Conservation (phyloP, 2,888 invertebrate species). For the Parelbella ahira region DNA sequence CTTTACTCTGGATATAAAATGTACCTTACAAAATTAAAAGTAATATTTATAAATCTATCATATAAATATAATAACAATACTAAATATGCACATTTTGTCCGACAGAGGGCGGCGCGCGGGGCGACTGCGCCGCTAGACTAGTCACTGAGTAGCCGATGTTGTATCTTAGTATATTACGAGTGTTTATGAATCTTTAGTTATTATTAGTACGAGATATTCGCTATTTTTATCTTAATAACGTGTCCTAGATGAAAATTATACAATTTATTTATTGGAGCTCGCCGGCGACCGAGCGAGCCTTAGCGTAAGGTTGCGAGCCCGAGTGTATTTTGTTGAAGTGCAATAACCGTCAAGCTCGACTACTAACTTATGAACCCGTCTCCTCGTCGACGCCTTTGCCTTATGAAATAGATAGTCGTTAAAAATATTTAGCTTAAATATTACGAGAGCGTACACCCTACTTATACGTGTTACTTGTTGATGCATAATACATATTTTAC, state of each 20-base stretch:
- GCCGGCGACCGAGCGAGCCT: constrained; percentile 25
- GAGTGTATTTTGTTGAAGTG: constrained; percentile 49
- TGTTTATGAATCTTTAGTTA: constrained; percentile 75
- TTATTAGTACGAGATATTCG: constrained; percentile 68
- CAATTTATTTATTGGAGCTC: constrained; percentile 66
- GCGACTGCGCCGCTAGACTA: constrained; percentile 77
- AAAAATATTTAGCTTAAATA: constrained; percentile 52
- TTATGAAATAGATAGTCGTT: constrained; percentile 48
- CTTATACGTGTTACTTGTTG: constrained; percentile 59
- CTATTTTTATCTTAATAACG: constrained; percentile 58
- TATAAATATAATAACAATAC: too few species aligned
- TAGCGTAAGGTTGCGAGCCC: constrained; percentile 20
- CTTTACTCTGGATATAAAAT: too few species aligned
- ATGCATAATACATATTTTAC: constrained; percentile 69
- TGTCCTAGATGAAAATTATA: constrained; percentile 58
- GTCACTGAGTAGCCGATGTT: constrained; percentile 77
- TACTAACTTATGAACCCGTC: constrained; percentile 61
- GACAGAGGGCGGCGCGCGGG: too few species aligned
- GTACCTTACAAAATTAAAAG: too few species aligned
- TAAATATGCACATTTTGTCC: too few species aligned
- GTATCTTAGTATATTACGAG: constrained; percentile 71
- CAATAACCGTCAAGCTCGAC: constrained; percentile 58
- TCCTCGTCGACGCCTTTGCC: constrained; percentile 56
- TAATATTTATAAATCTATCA: too few species aligned
- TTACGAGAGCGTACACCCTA: constrained; percentile 28